Base-by-base conservation (phyloP, 2,888 invertebrate species). In the Catocala fraxini region DNA sequence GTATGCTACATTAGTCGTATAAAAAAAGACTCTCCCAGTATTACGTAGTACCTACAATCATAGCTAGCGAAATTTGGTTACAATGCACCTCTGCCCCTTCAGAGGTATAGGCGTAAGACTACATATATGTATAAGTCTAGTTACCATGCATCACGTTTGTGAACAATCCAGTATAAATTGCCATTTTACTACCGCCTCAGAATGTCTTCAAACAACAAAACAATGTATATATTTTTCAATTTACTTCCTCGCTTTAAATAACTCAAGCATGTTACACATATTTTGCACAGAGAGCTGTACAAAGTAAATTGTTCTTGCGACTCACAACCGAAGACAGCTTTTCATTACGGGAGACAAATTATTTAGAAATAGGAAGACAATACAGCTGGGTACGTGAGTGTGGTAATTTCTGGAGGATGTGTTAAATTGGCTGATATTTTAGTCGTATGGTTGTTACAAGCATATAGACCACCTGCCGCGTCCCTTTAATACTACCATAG, bases 321-420 rank as follows among this genome's bases (percentile, higher is more conserved):
- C 34, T 13, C 15, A 35, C 48, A 43, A 49, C 34, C 52, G 57
- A 71, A 5, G 67, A 63, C 63, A 61, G 55, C 25, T 35, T 57
- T 63, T 63, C 71, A 71, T 70, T 71, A 70, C 47, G 59, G 6
- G 35, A 55, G 51, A 71, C 59, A 57, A 71, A 71, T 71, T 70
- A 62, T 70, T 65, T 55, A 51, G 49, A 41, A 34, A 53, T 34
- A 41, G 15, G 53, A 52, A 57, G 10, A 47, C 25, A 47, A 45
- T 45, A 45, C 7, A 25, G n/a, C 6, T 13, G 4, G 5, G 6
- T 12, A 1, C 6, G 11, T 5, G 5, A 42, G n/a, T 45, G 13
- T 45, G 6, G 45, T 9, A 45, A 12, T 12, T 45, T n/a, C 12
- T 12, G 5, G 12, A 12, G 12, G 2, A 12, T 45, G 2, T 13